These are phyloP conservation scores for Steatocranus sp. DNA, from an alignment of 2,797 vertebrate species.

Conservation along the genomic window DNA sequence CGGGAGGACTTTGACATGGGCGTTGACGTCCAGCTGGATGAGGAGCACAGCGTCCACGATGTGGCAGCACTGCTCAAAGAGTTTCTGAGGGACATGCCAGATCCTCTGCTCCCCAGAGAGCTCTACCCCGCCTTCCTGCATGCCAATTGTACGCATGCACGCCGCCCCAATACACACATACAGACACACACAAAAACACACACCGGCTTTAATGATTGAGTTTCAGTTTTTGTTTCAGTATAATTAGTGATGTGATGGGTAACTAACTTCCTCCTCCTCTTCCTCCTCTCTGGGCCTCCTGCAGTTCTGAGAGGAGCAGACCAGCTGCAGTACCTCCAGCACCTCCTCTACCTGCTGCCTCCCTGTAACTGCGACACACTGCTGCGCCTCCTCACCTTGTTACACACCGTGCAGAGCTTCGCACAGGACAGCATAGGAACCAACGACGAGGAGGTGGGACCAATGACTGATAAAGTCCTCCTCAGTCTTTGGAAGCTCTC, in stretches of 20 bases:
- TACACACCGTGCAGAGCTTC: slow-evolving; percentile 80
- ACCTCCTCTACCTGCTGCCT: slow-evolving; percentile 88
- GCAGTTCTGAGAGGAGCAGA: slow-evolving; percentile 75
- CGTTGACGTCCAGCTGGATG: slow-evolving; percentile 81
- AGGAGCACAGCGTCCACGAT: slow-evolving; percentile 87
- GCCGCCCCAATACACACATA: background rate
- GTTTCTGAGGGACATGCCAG: slow-evolving; percentile 87
- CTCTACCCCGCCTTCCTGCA: slow-evolving; percentile 88
- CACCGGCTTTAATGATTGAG: background rate
- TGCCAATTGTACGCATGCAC: slow-evolving; percentile 73
- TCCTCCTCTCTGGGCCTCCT: background rate
- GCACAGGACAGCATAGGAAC: slow-evolving; percentile 76
- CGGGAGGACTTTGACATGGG: slow-evolving; percentile 86
- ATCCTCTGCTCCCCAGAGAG: slow-evolving; percentile 85
- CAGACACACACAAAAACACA: background rate
- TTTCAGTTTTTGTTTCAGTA: background rate
- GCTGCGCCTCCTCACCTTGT: slow-evolving; percentile 81
- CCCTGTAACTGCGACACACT: slow-evolving; percentile 91
- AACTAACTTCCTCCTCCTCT: background rate
- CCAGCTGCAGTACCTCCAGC: slow-evolving; percentile 82
- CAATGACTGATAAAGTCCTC: background rate
- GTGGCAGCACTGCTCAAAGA: slow-evolving; percentile 91
- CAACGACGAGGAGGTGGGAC: slow-evolving; percentile 77
- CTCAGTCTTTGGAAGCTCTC: background rate
- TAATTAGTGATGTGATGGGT: background rate